Percentiles rank a stretch among this genome's conserved stretches.
phyloP scores from a whole-genome alignment of 1,140 invertebrate genomes.

The Apis cerana region DNA sequence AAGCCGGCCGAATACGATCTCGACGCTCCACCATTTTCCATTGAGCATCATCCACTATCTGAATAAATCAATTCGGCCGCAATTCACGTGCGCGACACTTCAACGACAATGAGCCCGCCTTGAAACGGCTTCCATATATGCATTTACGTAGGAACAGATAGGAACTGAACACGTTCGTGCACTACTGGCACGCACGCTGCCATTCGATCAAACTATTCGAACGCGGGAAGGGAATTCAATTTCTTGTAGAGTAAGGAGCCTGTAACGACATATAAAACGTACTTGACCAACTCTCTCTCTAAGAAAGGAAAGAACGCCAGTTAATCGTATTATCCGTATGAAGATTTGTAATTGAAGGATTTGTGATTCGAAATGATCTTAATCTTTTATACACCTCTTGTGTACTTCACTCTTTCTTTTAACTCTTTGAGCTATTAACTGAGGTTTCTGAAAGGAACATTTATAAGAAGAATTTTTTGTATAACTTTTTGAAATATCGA shows the following conservation, averaged over 20 bases:
- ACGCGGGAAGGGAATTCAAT: slow-evolving; percentile 42
- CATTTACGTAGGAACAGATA: slow-evolving; percentile 23
- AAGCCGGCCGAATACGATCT: slow-evolving; percentile 32
- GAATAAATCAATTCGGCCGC: slow-evolving; percentile 52
- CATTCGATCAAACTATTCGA: slow-evolving; percentile 5
- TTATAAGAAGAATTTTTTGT: too few relatives aligned
- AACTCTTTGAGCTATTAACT: too few relatives aligned
- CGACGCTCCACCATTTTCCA: slow-evolving; percentile 44
- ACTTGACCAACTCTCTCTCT: slow-evolving; percentile 11
- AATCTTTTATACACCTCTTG: too few relatives aligned
- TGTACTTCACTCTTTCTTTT: too few relatives aligned
- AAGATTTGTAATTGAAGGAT: too few relatives aligned
- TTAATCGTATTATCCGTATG: too few relatives aligned
- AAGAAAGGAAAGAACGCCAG: too few relatives aligned
- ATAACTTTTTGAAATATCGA: too few relatives aligned
- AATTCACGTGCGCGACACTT: slow-evolving; percentile 48
- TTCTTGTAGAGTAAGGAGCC: slow-evolving; percentile 22
- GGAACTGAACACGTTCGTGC: background rate
- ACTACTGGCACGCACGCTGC: too few relatives aligned
- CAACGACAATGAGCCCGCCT: slow-evolving; percentile 44
- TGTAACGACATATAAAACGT: slow-evolving; percentile 40
- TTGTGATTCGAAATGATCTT: too few relatives aligned
- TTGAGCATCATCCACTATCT: slow-evolving; percentile 39
- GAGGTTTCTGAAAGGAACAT: too few relatives aligned
- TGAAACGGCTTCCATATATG: slow-evolving; percentile 50